Base-by-base conservation (phyloP, 2,113 vertebrate species). In the Hippocampus abdominalis region DNA sequence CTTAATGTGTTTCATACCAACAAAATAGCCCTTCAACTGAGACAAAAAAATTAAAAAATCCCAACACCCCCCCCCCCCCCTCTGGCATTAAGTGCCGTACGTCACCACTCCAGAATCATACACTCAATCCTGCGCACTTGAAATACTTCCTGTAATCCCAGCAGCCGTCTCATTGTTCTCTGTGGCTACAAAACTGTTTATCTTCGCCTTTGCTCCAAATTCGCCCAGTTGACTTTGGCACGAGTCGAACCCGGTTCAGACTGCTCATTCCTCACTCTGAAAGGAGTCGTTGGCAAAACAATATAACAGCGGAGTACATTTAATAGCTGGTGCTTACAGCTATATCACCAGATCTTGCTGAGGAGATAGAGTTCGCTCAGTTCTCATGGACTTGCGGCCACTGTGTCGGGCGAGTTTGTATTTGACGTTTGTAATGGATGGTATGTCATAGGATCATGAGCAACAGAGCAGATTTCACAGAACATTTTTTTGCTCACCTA, bases 21-120 rank as follows among this genome's bases (percentile, higher is more conserved):
- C 64, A 60, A 25, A 70, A 48, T n/a, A 51, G 21, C 1, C 18
- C 10, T 57, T 51, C 12, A 29, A 49, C 39, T 40, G 18, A 23
- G 48, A 67, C 49, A 53, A 44, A 39, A 16, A 62, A 20, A 11
- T 42, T 40, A 66, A 51, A 53, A 66, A 66, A 29, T 29, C 32
- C 32, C 32, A 36, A 36, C 32, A 36, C 32, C 29, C 3, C 29
- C 5, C 32, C 5, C 32, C 9, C 53, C 13, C 27, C 49, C 65
- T 53, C 49, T 29, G 27, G n/a, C 42, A 64, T 64, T 46, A 64
- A 64, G 63, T 64, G 62, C 13, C 15, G 63, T 46, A 64, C 63
- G 63, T 64, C 63, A 64, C 63, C 63, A 64, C 63, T 64, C 63
- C 63, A 64, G 63, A 64, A 64, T 44, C 65, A 67, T 53, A 53